phyloP scores from a whole-genome alignment of 2,797 vertebrate genomes.

The Anguilla pacifica region DNA sequence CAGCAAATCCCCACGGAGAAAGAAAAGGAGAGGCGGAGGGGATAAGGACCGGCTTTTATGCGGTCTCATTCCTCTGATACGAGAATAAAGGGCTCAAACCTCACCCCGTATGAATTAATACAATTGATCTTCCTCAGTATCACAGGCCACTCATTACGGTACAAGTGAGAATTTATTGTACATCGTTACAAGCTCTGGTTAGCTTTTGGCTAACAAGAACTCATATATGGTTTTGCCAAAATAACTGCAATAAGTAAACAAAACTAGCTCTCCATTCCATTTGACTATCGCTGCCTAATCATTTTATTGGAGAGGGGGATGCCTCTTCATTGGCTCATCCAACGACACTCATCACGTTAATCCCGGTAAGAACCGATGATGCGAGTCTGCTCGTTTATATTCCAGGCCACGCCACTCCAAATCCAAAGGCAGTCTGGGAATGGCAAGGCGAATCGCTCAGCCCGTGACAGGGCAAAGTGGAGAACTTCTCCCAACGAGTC shows the following conservation, averaged over 20 bases:
- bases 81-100: slow-evolving; percentile 26
- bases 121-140: slow-evolving; percentile 42
- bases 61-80: background rate
- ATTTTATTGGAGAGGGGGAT: slow-evolving; percentile 59
- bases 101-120: slow-evolving; percentile 35
- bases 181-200: slow-evolving; percentile 48
- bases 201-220: slow-evolving; percentile 52
- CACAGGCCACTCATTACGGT: slow-evolving; percentile 31
- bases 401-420: background rate
- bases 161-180: slow-evolving; percentile 59
- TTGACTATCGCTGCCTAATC: slow-evolving; percentile 59
- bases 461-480: background rate
- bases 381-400: background rate
- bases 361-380: background rate
- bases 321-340: background rate
- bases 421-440: background rate
- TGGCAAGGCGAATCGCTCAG: background rate
- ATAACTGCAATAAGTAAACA: background rate
- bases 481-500: background rate
- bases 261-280: background rate
- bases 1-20: slow-evolving; percentile 33
- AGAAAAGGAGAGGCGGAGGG: background rate
- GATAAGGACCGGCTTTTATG: background rate
- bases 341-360: background rate
- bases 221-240: slow-evolving; percentile 49